Evolutionary conservation across 2,113 vertebrate species (phyloP).

Genomic region (Chaenogobius annularis): DNA sequence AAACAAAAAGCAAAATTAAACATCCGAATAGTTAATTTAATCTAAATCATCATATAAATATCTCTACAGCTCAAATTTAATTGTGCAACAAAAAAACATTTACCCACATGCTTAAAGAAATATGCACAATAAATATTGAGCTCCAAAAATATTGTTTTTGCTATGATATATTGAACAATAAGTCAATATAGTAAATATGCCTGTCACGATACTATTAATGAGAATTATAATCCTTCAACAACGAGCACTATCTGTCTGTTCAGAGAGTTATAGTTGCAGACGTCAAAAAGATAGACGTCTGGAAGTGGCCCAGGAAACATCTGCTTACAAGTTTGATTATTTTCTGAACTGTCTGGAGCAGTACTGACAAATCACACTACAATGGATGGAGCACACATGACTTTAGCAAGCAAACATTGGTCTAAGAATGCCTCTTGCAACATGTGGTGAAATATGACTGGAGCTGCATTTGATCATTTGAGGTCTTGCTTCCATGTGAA

Average conservation of each 20-base stretch:
- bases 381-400: conserved; percentile 4
- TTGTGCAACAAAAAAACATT: too few relatives aligned
- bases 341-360: conserved; percentile 52
- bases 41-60: too few relatives aligned
- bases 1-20: too few relatives aligned
- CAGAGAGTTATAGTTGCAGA: conserved; percentile 2
- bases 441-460: conserved; percentile 7
- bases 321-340: conserved; percentile 44
- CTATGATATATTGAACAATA: neutral
- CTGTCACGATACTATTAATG: neutral
- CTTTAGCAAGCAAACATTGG: conserved; percentile 23
- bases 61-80: too few relatives aligned
- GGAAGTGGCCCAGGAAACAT: conserved; percentile 49
- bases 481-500: conserved; percentile 19
- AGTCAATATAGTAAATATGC: too few relatives aligned
- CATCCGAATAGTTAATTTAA: too few relatives aligned
- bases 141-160: too few relatives aligned
- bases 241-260: neutral
- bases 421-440: neutral
- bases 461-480: neutral
- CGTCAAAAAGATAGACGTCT: conserved; percentile 55
- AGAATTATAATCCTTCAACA: neutral
- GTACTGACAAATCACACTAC: conserved; percentile 24
- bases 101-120: too few relatives aligned
- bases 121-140: too few relatives aligned